These are phyloP conservation scores for Notodonta dromedarius DNA, from an alignment of 2,888 invertebrate species.

Conservation along the genomic window DNA sequence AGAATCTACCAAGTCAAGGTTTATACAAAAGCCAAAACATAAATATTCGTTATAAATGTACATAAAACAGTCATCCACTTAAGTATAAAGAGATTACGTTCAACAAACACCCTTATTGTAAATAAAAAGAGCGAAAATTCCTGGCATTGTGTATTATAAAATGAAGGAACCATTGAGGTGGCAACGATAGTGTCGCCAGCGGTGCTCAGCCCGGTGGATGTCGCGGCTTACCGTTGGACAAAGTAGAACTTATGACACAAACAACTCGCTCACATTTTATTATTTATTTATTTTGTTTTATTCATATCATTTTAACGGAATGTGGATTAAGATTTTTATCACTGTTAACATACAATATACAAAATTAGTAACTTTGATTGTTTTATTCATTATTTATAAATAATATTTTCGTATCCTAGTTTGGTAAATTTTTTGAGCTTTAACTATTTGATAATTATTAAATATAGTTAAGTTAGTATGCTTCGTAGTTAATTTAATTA, in stretches of 20 bases:
- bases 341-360: too few species aligned
- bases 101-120: neutral
- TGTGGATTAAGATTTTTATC: neutral
- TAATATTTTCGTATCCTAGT: too few species aligned
- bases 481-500: slow-evolving; percentile 2
- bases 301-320: slow-evolving; percentile 15
- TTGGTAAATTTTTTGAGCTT: too few species aligned
- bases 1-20: too few species aligned
- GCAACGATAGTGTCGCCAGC: slow-evolving; percentile 41
- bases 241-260: slow-evolving; percentile 12
- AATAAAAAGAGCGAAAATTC: slow-evolving; percentile 45
- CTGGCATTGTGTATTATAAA: slow-evolving; percentile 38
- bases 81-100: too few species aligned
- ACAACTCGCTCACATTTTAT: slow-evolving; percentile 9
- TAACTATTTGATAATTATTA: too few species aligned
- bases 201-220: slow-evolving; percentile 31
- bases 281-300: slow-evolving; percentile 2
- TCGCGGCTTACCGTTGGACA: slow-evolving; percentile 15
- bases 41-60: too few species aligned
- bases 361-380: too few species aligned
- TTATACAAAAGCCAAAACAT: too few species aligned
- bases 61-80: too few species aligned
- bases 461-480: too few species aligned
- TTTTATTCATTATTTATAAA: too few species aligned
- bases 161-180: slow-evolving; percentile 35